A percentile compares a stretch with the other conserved stretches of the same genome.
Conservation (phyloP, 2,797 vertebrate genomes). For the Myotis myotis region DNA sequence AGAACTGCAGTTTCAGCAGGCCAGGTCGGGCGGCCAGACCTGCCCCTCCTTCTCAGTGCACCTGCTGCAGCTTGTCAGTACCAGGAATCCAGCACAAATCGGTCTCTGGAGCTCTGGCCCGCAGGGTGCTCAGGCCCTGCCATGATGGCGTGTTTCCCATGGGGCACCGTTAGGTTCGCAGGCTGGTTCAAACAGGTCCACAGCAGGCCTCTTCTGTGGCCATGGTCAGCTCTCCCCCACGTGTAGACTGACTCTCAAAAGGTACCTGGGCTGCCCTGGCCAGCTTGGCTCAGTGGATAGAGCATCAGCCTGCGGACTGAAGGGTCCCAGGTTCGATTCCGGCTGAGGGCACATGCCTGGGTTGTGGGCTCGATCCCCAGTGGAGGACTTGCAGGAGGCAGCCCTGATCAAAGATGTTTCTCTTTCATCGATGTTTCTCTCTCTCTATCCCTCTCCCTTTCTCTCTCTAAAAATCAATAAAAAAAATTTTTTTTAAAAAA, state of each 20-base stretch:
- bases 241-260: background rate
- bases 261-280: background rate
- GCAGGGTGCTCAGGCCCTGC: too few relatives aligned
- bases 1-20: slow-evolving; percentile 58
- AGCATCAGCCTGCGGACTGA: too few relatives aligned
- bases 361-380: too few relatives aligned
- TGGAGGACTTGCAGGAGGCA: too few relatives aligned
- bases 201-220: background rate
- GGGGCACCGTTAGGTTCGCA: rapidly evolving
- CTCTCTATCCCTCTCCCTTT: too few relatives aligned
- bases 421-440: too few relatives aligned
- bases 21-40: background rate
- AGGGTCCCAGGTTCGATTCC: too few relatives aligned
- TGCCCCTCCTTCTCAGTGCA: background rate
- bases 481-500: background rate
- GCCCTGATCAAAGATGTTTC: too few relatives aligned
- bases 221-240: background rate
- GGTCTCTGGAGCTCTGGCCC: background rate
- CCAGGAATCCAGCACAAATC: background rate
- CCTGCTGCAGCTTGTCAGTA: background rate
- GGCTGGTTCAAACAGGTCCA: background rate
- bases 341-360: too few relatives aligned
- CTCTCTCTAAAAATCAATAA: too few relatives aligned
- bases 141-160: rapidly evolving
- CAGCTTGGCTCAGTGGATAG: too few relatives aligned